Evolutionary conservation across 1,140 invertebrate species (phyloP), one percentile per base, ranked within the genome.

Genomic region (Agrypnia vestita): DNA sequence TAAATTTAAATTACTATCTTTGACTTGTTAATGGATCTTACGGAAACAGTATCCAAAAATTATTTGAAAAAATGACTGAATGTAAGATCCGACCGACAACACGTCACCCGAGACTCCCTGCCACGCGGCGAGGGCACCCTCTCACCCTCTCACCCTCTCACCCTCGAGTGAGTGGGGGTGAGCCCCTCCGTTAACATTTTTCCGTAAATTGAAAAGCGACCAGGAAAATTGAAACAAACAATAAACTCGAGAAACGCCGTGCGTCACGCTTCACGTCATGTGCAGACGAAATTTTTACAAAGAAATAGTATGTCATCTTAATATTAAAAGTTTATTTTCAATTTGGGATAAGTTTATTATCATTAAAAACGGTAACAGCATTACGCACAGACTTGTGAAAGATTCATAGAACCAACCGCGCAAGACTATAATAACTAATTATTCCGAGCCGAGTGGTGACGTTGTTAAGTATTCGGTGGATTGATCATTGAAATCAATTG

Each of bases 401-500:
- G 25, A 35, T 35, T 35, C 25, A 1, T 35, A 35, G 25, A 35
- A 35, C 25, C 25, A 35, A 35, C 25, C 25, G 25, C 6, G 25
- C 25, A 35, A 35, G 25, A 35, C 6, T 3, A 35, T 35, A 35
- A 35, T 35, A 6, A 6, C 1, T 35, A 6, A 3, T 35, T 35
- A 35, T 35, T 35, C 25, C 4, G 15, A 15, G 15, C 17, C 17
- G n/a, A 15, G 13, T 21, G 55, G 4, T 59, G 15, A 59, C 17
- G 55, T 56, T 15, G 9, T 56, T 3, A 0, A 11, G n/a, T 7
- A 59, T 59, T 17, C 55, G 17, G 21, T 59, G 15, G 17, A 17
- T 11, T 21, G 72, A 51, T 67, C 78, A 81, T 64, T 79, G 80
- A 53, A 75, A 72, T 76, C 76, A 81, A 81, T 81, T 78, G 80